Percentiles rank a stretch among this genome's conserved stretches.
Evolutionary conservation across 2,113 vertebrate genomes (phyloP).

Genomic region (Myodes glareolus): DNA sequence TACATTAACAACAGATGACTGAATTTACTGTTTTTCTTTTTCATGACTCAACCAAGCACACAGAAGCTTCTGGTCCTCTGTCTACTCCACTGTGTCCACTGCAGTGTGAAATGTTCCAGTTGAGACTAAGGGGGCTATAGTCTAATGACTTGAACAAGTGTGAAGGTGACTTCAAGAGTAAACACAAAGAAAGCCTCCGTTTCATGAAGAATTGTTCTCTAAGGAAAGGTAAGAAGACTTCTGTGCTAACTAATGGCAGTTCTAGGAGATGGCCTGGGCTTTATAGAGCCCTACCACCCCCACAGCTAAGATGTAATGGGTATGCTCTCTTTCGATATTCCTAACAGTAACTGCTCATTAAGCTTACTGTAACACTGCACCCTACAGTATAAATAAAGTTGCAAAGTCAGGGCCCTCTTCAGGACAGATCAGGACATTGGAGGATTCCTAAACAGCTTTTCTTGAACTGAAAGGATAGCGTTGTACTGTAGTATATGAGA

Average conservation of each 20-base stretch:
- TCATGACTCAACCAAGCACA: background rate
- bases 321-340: background rate
- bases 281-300: background rate
- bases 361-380: background rate
- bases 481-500: background rate
- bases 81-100: background rate
- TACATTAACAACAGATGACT: background rate
- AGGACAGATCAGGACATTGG: background rate
- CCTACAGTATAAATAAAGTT: background rate
- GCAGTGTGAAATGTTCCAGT: background rate
- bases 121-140: background rate
- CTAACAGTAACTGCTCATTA: background rate
- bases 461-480: background rate
- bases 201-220: background rate
- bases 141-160: background rate
- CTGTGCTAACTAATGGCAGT: background rate
- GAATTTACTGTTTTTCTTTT: background rate
- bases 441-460: background rate
- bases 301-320: background rate
- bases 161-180: background rate
- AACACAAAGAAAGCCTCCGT: background rate
- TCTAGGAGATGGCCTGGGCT: background rate
- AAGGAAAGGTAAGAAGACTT: background rate
- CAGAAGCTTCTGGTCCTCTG: background rate
- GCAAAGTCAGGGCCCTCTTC: background rate